Evolutionary conservation across 2,797 vertebrate species (phyloP).

Genomic region (Poecilia velifera): DNA sequence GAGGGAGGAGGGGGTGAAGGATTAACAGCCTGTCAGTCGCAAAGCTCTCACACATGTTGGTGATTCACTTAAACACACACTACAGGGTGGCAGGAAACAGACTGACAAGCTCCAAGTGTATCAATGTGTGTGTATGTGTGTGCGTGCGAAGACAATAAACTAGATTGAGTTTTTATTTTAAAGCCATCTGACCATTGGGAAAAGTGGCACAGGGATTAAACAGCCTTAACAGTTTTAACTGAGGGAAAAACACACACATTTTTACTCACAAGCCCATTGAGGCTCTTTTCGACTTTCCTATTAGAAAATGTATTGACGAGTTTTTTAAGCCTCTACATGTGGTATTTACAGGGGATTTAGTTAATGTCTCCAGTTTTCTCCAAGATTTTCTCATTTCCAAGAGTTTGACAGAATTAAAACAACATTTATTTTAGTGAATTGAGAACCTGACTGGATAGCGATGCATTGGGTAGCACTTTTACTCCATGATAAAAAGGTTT

Average conservation of each 20-base stretch:
- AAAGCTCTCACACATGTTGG: slow-evolving; percentile 50
- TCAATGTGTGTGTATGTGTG: slow-evolving; percentile 27
- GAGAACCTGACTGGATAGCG: not conserved
- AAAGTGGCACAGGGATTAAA: slow-evolving; percentile 23
- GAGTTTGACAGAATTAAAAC: slow-evolving; percentile 4
- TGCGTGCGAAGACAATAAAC: slow-evolving; percentile 14
- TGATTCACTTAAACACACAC: slow-evolving; percentile 49
- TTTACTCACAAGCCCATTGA: slow-evolving; percentile 4
- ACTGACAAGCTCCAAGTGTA: slow-evolving; percentile 32
- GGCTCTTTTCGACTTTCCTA: not conserved
- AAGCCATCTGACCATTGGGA: slow-evolving; percentile 28
- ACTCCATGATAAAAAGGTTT: not conserved
- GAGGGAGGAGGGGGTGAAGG: slow-evolving; percentile 44
- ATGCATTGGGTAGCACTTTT: not conserved
- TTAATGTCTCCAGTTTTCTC: not conserved
- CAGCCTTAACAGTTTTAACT: slow-evolving; percentile 14
- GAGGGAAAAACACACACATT: slow-evolving; percentile 16
- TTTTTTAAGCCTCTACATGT: slow-evolving; percentile 1
- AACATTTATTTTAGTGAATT: not conserved
- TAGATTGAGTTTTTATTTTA: slow-evolving; percentile 24
- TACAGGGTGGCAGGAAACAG: slow-evolving; percentile 42
- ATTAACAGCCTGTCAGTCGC: slow-evolving; percentile 56
- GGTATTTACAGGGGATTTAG: slow-evolving; percentile 12
- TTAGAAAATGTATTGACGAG: not conserved
- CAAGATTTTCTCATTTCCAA: slow-evolving; percentile 1